phyloP scores from a whole-genome alignment of 2,113 vertebrate genomes.

The Actenoides lindsayi region DNA sequence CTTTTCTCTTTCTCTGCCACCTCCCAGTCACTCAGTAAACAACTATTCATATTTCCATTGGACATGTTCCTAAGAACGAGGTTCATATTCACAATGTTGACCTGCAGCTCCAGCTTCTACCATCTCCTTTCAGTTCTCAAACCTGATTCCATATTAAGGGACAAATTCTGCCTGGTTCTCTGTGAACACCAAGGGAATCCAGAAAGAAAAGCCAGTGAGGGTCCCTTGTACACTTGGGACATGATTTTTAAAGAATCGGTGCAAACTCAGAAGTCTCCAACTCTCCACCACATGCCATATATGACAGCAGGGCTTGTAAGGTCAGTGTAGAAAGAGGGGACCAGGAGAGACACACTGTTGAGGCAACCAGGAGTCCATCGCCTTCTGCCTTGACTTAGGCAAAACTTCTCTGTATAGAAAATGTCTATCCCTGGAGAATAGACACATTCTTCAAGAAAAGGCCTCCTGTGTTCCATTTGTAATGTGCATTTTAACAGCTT shows the following conservation, averaged over 20 bases:
- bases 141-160: background rate
- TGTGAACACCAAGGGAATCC: background rate
- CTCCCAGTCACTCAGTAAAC: background rate
- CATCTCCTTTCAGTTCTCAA: background rate
- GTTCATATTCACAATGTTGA: background rate
- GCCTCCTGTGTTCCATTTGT: background rate
- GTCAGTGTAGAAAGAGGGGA: background rate
- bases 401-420: background rate
- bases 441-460: background rate
- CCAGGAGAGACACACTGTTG: background rate
- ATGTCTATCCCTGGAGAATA: background rate
- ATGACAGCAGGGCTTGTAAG: background rate
- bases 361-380: background rate
- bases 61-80: background rate
- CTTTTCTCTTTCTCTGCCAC: background rate
- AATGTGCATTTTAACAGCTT: constrained; percentile 28
- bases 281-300: rapidly evolving
- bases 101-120: background rate
- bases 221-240: rapidly evolving
- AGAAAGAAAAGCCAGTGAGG: background rate
- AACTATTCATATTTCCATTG: background rate
- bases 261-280: background rate
- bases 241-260: background rate
- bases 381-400: background rate
- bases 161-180: background rate